These are phyloP conservation scores for Mus pahari DNA, from an alignment of 2,113 vertebrate genomes.

Conservation along the genomic window DNA sequence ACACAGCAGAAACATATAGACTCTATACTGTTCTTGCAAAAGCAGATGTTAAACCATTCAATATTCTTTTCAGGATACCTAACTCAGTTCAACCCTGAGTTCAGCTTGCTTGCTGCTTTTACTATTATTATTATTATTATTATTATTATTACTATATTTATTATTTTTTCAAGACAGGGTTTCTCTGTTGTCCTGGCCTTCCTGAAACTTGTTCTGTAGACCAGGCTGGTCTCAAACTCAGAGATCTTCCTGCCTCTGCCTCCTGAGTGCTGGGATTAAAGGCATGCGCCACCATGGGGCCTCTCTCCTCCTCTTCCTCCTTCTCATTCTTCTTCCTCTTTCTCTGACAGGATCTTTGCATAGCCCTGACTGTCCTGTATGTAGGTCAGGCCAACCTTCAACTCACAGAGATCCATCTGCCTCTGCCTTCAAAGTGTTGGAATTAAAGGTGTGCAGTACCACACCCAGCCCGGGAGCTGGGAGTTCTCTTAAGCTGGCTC, in stretches of 20 bases:
- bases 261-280: too few species aligned
- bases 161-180: not conserved
- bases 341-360: not conserved
- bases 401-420: not conserved
- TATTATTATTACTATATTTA: not conserved
- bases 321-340: not conserved
- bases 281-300: too few species aligned
- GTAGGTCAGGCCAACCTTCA: not conserved
- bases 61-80: not conserved
- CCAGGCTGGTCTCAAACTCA: not conserved
- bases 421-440: not conserved
- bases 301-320: too few species aligned
- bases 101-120: not conserved
- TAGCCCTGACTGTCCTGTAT: not conserved
- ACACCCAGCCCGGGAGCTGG: too few species aligned
- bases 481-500: not conserved
- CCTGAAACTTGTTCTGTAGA: not conserved
- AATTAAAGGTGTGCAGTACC: not conserved
- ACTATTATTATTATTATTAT: not conserved
- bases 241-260: too few species aligned
- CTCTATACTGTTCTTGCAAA: slow-evolving; percentile 34
- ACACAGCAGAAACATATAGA: slow-evolving; percentile 37
- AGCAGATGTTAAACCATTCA: slow-evolving; percentile 29
- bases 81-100: slow-evolving; percentile 19
- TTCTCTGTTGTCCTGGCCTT: not conserved